phyloP scores from a whole-genome alignment of 2,113 vertebrate species.

The Dolichotis patagonum region DNA sequence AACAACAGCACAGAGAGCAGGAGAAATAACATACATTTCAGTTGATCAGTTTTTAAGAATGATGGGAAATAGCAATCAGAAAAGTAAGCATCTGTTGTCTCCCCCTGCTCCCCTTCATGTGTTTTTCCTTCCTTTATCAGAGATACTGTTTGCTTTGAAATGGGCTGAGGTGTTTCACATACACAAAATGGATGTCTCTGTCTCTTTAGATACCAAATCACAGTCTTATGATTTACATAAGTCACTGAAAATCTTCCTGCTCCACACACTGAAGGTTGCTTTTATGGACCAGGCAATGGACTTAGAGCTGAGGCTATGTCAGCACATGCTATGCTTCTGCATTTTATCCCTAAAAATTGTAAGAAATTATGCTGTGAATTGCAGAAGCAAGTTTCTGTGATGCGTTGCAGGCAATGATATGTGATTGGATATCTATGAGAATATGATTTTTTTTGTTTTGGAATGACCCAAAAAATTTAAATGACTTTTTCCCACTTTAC shows the following conservation, averaged over 20 bases:
- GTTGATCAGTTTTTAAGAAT: constrained; percentile 30
- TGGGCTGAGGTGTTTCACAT: background rate
- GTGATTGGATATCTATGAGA: background rate
- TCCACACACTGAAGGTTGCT: background rate
- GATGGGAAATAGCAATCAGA: background rate
- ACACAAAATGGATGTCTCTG: background rate
- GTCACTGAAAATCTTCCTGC: background rate
- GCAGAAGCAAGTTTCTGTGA: background rate
- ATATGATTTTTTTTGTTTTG: constrained; percentile 15
- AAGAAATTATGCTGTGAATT: background rate
- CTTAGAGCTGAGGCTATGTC: background rate
- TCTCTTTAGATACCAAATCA: background rate
- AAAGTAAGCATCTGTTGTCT: background rate
- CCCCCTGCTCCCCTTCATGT: background rate
- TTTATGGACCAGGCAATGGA: background rate
- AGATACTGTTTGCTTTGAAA: background rate
- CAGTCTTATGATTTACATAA: background rate
- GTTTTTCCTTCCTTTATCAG: background rate
- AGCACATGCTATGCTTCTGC: background rate
- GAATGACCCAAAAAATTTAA: background rate
- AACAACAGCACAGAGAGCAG: background rate
- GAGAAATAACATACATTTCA: background rate
- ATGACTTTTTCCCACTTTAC: background rate
- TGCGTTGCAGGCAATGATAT: background rate
- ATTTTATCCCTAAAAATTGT: background rate